phyloP scores from a whole-genome alignment of 1,140 invertebrate genomes.

The Apocrypta bakeri region DNA sequence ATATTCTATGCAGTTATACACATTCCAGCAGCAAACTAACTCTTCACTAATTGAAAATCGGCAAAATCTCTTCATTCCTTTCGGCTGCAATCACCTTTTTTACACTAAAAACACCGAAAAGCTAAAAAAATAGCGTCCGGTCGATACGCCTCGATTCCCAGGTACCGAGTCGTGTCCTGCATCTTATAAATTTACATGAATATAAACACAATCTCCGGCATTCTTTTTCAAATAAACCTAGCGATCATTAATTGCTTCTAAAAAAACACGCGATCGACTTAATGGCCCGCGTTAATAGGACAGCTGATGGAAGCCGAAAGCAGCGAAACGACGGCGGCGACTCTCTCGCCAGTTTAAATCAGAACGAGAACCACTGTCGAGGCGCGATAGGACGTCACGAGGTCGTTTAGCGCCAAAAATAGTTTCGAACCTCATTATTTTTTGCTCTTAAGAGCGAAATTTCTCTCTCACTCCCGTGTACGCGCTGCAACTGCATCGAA shows the following conservation, averaged over 20 bases:
- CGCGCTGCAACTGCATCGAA: background rate
- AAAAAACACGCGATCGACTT: slow-evolving; percentile 24
- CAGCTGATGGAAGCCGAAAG: slow-evolving; percentile 27
- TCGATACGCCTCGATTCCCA: too few species aligned
- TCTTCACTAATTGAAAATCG: too few species aligned
- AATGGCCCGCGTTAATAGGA: slow-evolving; percentile 43
- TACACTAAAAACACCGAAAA: too few species aligned
- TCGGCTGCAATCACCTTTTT: too few species aligned
- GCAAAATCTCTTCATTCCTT: too few species aligned
- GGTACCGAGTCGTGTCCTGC: too few species aligned
- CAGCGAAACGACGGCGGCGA: slow-evolving; percentile 7
- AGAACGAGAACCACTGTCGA: slow-evolving; percentile 56
- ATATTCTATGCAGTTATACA: too few species aligned
- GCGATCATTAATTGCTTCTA: slow-evolving; percentile 28
- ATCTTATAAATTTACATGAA: too few species aligned
- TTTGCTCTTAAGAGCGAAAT: slow-evolving; percentile 52
- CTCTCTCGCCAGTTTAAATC: slow-evolving; percentile 27
- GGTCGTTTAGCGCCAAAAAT: slow-evolving; percentile 64
- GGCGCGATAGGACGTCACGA: slow-evolving; percentile 64
- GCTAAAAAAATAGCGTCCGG: too few species aligned
- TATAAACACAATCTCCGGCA: too few species aligned
- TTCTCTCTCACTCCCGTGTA: background rate
- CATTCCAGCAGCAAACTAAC: too few species aligned
- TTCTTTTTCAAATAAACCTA: background rate
- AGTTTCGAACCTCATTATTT: slow-evolving; percentile 64